These are phyloP conservation scores for Drosophila multiciliata DNA, from an alignment of 2,888 invertebrate species.

Conservation along the genomic window DNA sequence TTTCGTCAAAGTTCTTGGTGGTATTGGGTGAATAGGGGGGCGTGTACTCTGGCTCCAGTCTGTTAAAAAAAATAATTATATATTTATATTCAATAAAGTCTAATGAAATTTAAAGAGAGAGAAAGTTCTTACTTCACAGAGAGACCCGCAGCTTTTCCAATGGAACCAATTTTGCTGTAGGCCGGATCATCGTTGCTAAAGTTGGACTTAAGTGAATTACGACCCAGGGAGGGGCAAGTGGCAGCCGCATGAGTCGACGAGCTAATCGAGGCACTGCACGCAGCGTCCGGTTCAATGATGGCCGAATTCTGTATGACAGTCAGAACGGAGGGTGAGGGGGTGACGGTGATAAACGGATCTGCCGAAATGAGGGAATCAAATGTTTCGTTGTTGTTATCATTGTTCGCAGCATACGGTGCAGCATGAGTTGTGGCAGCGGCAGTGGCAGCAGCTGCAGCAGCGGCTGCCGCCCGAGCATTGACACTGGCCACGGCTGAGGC, in stretches of 20 bases:
- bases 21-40: slow-evolving; percentile 80
- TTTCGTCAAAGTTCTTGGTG: slow-evolving; percentile 85
- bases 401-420: slow-evolving; percentile 42
- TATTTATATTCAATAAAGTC: slow-evolving; percentile 8
- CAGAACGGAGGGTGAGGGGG: slow-evolving; percentile 84
- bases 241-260: slow-evolving; percentile 80
- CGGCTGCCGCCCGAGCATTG: slow-evolving; percentile 80
- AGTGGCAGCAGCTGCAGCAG: slow-evolving; percentile 67
- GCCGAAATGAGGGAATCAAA: slow-evolving; percentile 76
- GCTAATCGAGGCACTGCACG: slow-evolving; percentile 80
- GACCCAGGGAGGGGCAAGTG: slow-evolving; percentile 82
- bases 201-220: slow-evolving; percentile 85
- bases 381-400: slow-evolving; percentile 64
- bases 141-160: slow-evolving; percentile 85
- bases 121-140: slow-evolving; percentile 80
- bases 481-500: slow-evolving; percentile 78
- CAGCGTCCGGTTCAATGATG: slow-evolving; percentile 74
- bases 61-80: slow-evolving; percentile 24
- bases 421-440: slow-evolving; percentile 51
- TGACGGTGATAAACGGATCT: slow-evolving; percentile 74
- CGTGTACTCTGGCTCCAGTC: slow-evolving; percentile 82
- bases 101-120: background rate
- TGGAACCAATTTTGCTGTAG: slow-evolving; percentile 84
- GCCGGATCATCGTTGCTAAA: slow-evolving; percentile 85
- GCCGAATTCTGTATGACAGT: slow-evolving; percentile 84